Percentiles rank a stretch among this genome's conserved stretches.
phyloP scores from a whole-genome alignment of 1,140 invertebrate species.

The Laupala kohalensis region DNA sequence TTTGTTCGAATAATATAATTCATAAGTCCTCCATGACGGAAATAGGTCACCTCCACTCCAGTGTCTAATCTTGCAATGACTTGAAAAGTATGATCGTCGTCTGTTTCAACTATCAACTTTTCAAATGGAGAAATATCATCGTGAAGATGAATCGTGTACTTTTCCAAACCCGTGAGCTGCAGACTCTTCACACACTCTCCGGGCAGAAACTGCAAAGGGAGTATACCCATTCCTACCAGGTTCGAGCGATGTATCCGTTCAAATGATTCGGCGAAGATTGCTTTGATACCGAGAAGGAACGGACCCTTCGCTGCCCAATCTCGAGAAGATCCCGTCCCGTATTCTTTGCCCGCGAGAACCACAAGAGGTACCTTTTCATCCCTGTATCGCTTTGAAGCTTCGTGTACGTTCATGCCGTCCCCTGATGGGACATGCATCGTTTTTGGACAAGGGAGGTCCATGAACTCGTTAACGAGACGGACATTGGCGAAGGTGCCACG shows the following conservation, averaged over 20 bases:
- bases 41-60: too few relatives aligned
- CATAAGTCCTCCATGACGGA: too few relatives aligned
- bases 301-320: conserved; percentile 99
- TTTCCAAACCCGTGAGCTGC: conserved; percentile 74
- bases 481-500: conserved; percentile 98
- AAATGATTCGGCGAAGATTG: conserved; percentile 94
- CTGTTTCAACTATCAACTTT: too few relatives aligned
- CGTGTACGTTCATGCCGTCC: conserved; percentile 88
- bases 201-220: conserved; percentile 81
- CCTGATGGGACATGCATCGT: conserved; percentile 79
- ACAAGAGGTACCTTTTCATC: conserved; percentile 60
- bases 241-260: conserved; percentile 96
- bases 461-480: conserved; percentile 85
- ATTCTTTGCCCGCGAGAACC: conserved; percentile 91
- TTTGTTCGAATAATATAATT: too few relatives aligned
- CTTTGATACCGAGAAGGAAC: conserved; percentile 71
- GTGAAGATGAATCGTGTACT: conserved; percentile 65
- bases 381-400: conserved; percentile 79
- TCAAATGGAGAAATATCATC: too few relatives aligned
- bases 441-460: conserved; percentile 67
- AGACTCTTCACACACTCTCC: conserved; percentile 72
- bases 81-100: conserved; percentile 50
- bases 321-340: conserved; percentile 88
- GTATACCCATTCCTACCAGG: conserved; percentile 94
- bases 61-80: too few relatives aligned